These are phyloP conservation scores for Ariolimax columbianus DNA, from an alignment of 2,888 invertebrate genomes.

Conservation along the genomic window DNA sequence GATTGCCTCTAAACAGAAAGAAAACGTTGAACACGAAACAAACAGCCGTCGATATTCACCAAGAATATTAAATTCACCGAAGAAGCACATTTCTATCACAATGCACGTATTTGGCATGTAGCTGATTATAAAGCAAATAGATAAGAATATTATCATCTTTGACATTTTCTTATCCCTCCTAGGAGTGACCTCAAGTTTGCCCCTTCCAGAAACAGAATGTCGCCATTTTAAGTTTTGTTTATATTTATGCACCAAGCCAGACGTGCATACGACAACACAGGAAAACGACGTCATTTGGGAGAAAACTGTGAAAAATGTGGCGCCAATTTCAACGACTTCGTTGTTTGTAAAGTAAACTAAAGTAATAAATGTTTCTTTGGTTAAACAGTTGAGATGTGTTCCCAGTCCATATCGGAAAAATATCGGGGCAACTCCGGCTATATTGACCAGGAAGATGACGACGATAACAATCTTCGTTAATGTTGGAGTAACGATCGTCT, in stretches of 20 bases:
- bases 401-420: neutral
- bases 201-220: too few relatives aligned
- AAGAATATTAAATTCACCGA: too few relatives aligned
- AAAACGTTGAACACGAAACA: too few relatives aligned
- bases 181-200: too few relatives aligned
- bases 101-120: too few relatives aligned
- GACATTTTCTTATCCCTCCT: too few relatives aligned
- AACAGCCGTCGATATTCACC: too few relatives aligned
- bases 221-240: constrained; percentile 26
- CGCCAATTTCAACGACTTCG: neutral
- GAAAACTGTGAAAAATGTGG: neutral
- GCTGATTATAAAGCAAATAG: too few relatives aligned
- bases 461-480: neutral
- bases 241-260: neutral
- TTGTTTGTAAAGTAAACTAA: neutral
- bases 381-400: neutral
- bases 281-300: neutral
- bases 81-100: too few relatives aligned
- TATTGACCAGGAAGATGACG: neutral
- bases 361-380: neutral
- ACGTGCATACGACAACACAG: neutral
- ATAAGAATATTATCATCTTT: too few relatives aligned
- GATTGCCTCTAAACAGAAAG: too few relatives aligned
- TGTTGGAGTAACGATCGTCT: neutral
- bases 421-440: neutral